Evolutionary conservation across 2,888 invertebrate genomes (phyloP).

Genomic region (Camponotus fellah): DNA sequence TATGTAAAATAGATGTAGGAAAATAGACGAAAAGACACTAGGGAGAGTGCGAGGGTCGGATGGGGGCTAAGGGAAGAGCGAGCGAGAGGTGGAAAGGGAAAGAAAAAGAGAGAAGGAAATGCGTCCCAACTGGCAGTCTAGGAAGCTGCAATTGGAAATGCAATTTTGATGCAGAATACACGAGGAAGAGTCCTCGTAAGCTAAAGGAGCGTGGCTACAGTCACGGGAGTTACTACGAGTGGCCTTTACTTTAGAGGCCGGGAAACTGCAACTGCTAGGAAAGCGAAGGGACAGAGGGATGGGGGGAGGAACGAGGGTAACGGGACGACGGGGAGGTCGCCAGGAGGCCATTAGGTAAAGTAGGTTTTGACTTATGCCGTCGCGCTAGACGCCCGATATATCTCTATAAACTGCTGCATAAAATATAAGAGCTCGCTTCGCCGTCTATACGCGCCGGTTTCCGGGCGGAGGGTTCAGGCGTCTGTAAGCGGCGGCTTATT

Average conservation of each 20-base stretch:
- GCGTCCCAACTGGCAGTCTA: conserved; percentile 55
- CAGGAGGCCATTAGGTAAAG: conserved; percentile 84
- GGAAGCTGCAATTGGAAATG: conserved; percentile 78
- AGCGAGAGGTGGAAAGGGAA: background rate
- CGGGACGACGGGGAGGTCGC: conserved; percentile 68
- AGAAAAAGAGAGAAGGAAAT: background rate
- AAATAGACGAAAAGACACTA: conserved; percentile 52
- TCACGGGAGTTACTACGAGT: conserved; percentile 60
- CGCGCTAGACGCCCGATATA: conserved; percentile 80
- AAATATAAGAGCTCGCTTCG: conserved; percentile 78
- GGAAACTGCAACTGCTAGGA: background rate
- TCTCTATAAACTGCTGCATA: conserved; percentile 82
- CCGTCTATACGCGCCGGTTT: conserved; percentile 37
- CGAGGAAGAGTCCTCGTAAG: conserved; percentile 61
- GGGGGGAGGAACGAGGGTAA: conserved; percentile 32
- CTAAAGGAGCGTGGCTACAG: conserved; percentile 51
- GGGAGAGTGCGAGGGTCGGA: conserved; percentile 9
- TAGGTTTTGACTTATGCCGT: conserved; percentile 85
- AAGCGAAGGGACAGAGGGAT: conserved; percentile 4
- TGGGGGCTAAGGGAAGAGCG: conserved; percentile 19
- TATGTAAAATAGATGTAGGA: conserved; percentile 60
- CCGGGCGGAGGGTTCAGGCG: conserved; percentile 19
- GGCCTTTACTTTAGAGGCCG: conserved; percentile 62
- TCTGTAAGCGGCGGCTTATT: conserved; percentile 62
- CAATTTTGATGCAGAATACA: conserved; percentile 79